Conservation (phyloP, 2,113 vertebrate species). For the Callionymus lyra region DNA sequence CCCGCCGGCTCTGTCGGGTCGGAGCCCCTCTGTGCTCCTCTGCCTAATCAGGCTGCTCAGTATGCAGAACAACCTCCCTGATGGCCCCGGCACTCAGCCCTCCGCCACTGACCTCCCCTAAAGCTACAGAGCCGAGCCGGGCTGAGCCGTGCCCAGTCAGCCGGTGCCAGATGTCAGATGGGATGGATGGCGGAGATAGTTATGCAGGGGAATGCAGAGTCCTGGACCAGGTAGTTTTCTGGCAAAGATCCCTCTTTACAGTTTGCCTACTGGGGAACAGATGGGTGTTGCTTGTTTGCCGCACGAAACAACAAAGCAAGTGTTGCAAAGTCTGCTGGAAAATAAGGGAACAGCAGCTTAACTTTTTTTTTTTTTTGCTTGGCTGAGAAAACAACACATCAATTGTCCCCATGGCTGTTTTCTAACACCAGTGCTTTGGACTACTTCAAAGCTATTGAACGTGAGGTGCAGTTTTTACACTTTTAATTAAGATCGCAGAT, state of each 20-base stretch:
- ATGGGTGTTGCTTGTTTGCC: slow-evolving; percentile 22
- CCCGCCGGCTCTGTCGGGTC: slow-evolving; percentile 29
- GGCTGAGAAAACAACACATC: slow-evolving; percentile 6
- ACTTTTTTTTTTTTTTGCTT: not conserved
- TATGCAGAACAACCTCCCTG: slow-evolving; percentile 53
- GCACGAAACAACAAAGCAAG: slow-evolving; percentile 23
- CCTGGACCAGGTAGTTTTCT: slow-evolving; percentile 36
- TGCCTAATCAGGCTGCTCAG: slow-evolving; percentile 60
- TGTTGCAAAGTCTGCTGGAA: slow-evolving; percentile 11
- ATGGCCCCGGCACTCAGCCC: slow-evolving; percentile 40
- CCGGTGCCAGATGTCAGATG: slow-evolving; percentile 54
- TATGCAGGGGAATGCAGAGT: slow-evolving; percentile 31
- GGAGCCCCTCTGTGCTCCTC: slow-evolving; percentile 40
- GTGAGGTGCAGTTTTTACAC: slow-evolving; percentile 4
- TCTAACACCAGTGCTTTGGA: slow-evolving; percentile 4
- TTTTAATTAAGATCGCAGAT: slow-evolving; percentile 4
- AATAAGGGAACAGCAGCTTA: not conserved
- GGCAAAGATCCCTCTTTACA: slow-evolving; percentile 27
- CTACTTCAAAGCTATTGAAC: slow-evolving; percentile 3
- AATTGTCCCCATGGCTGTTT: slow-evolving; percentile 5
- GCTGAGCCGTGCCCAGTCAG: slow-evolving; percentile 54
- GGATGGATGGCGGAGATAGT: slow-evolving; percentile 53
- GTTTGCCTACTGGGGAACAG: slow-evolving; percentile 27
- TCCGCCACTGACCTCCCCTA: slow-evolving; percentile 58
- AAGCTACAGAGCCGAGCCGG: slow-evolving; percentile 44